These are phyloP conservation scores for Carassius gibelio DNA, from an alignment of 2,113 vertebrate genomes.

Conservation along the genomic window DNA sequence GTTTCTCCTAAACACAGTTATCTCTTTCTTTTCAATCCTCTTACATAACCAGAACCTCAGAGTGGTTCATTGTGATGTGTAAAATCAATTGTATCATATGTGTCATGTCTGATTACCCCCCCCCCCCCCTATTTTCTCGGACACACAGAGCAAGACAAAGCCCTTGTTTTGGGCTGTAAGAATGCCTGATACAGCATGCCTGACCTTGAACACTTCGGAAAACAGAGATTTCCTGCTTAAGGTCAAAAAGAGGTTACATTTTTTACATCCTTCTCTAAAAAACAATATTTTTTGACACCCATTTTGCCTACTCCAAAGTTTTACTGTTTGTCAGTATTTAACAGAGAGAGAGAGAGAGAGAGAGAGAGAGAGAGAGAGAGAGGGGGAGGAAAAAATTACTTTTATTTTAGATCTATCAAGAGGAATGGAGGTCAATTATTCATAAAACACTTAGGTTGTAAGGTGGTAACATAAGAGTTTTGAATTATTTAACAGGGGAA, in stretches of 20 bases:
- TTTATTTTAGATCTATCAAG: neutral
- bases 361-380: no score
- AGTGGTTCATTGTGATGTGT: neutral
- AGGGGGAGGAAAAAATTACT: no score
- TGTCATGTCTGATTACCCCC: neutral
- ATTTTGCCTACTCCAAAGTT: neutral
- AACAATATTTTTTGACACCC: conserved; percentile 47
- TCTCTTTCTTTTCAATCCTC: conserved; percentile 2
- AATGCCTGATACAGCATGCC: conserved; percentile 53
- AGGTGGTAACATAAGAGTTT: neutral
- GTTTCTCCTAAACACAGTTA: neutral
- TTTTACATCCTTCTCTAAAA: conserved; percentile 67
- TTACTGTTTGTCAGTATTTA: neutral
- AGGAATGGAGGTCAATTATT: neutral
- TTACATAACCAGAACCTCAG: neutral
- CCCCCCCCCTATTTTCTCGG: neutral
- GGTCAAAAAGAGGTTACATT: conserved; percentile 64
- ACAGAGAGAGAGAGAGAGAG: neutral
- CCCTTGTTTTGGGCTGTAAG: conserved; percentile 37
- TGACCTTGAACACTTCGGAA: conserved; percentile 61
- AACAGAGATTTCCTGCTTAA: conserved; percentile 65
- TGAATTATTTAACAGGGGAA: neutral
- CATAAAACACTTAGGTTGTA: neutral
- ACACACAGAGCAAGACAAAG: neutral
- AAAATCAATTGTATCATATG: conserved; percentile 14